Conservation (phyloP, 2,888 invertebrate genomes). For the Ochlodes sylvanus region DNA sequence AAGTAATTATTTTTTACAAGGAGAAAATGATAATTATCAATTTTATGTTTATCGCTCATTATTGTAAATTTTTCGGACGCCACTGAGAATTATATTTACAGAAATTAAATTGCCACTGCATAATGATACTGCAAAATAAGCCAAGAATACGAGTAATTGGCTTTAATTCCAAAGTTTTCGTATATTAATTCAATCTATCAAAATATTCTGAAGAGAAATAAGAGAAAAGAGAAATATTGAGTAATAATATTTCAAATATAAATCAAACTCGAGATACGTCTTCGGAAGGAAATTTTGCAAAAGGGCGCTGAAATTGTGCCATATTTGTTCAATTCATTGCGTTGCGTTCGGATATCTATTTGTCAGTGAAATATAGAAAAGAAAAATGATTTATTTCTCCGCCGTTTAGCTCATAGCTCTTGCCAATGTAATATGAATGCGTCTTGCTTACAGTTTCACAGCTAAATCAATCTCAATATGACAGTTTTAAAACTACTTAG, state of each 20-base stretch:
- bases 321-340: conserved; percentile 16
- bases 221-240: not conserved
- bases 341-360: conserved; percentile 10
- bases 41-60: too few species aligned
- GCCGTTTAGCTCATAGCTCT: not conserved
- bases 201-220: not conserved
- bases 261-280: not conserved
- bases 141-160: too few species aligned
- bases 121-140: too few species aligned
- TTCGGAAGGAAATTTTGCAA: conserved; percentile 9
- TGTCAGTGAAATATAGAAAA: conserved; percentile 13
- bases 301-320: conserved; percentile 15
- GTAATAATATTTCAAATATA: not conserved
- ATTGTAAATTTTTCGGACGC: too few species aligned
- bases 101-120: too few species aligned
- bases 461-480: too few species aligned
- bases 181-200: not conserved
- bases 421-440: too few species aligned
- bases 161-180: not conserved
- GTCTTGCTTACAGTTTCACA: too few species aligned
- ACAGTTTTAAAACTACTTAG: too few species aligned
- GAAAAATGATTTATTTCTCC: not conserved
- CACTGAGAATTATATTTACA: too few species aligned
- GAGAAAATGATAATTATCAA: too few species aligned
- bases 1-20: too few species aligned